Evolutionary conservation across 2,888 invertebrate genomes (phyloP).

Genomic region (Proisotoma minuta): DNA sequence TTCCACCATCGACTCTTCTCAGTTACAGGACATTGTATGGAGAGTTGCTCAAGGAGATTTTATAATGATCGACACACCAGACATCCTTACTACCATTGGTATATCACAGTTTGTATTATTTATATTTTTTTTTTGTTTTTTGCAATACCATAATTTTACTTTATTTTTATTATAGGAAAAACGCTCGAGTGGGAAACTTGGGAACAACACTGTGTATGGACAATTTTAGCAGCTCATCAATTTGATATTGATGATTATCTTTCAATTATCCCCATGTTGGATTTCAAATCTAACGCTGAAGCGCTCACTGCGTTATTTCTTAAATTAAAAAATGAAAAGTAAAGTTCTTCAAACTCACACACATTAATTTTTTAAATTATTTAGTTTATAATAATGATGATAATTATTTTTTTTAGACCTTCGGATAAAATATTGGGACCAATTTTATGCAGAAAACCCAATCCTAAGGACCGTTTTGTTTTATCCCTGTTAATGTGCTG

Average conservation of each 20-base stretch:
- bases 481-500: slow-evolving; percentile 87
- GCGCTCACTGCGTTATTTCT: slow-evolving; percentile 84
- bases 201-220: slow-evolving; percentile 97
- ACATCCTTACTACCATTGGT: slow-evolving; percentile 38
- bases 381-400: neutral
- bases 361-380: too few relatives aligned
- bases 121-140: slow-evolving; percentile 6
- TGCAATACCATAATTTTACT: neutral
- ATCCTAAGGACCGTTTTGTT: slow-evolving; percentile 76
- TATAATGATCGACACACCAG: slow-evolving; percentile 55
- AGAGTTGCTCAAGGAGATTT: slow-evolving; percentile 80
- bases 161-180: slow-evolving; percentile 28
- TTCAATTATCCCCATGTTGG: slow-evolving; percentile 72
- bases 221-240: slow-evolving; percentile 87
- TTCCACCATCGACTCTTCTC: slow-evolving; percentile 80
- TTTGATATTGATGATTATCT: slow-evolving; percentile 85
- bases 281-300: slow-evolving; percentile 81
- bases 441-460: slow-evolving; percentile 69
- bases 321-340: slow-evolving; percentile 86
- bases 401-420: slow-evolving; percentile 57
- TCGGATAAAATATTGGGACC: slow-evolving; percentile 78
- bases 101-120: slow-evolving; percentile 18
- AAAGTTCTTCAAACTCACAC: too few relatives aligned
- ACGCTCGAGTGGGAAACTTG: slow-evolving; percentile 94
- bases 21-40: slow-evolving; percentile 85